Evolutionary conservation across 2,797 vertebrate species (phyloP), one percentile per base, ranked within the genome.

Genomic region (Sandelia bainsii): DNA sequence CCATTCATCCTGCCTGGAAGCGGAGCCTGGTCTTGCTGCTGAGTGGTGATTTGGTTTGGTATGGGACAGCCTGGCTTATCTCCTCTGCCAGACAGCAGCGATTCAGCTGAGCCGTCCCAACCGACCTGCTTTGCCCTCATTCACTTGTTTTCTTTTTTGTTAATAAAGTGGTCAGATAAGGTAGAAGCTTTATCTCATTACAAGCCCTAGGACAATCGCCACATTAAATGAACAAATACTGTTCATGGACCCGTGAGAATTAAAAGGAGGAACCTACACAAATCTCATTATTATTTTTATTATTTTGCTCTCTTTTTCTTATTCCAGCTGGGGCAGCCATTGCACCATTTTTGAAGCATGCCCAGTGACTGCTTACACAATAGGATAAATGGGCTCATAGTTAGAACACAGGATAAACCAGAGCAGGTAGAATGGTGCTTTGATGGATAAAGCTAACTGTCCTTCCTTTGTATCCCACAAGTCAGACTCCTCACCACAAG

Each of bases 161-260:
- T 93, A 93, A 94, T 92, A 91, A 91, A 92, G 88, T 87, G 90
- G 86, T 93, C 86, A 84, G 93, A 94, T 93, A 93, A 93, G 91
- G 85, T 79, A 65, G 72, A 62, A 32, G 83, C 88, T 86, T 92
- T 92, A 92, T 94, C 89, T 91, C 84, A 89, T 90, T 90, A 93
- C 91, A 89, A 90, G 85, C 85, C 79, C 68, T 80, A 57, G 75
- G 80, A 91, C 79, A 72, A 58, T 77, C 63, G 70, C 69, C 69
- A 82, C 49, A 73, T 83, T 80, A 82, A 86, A 91, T 82, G 72
- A 87, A 82, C 86, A 87, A 82, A 90, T 88, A 90, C 89, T 80
- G 77, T 87, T 87, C 58, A 75, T 54, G 40, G 71, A 88, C 77
- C 6, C 1, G 8, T 49, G 83, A 62, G 75, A 89, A 80, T 90